Percentiles rank a stretch among this genome's conserved stretches.
Evolutionary conservation across 92 coral and sea anemone genomes (phyloP).

Genomic region (Epizoanthus rinbou): DNA sequence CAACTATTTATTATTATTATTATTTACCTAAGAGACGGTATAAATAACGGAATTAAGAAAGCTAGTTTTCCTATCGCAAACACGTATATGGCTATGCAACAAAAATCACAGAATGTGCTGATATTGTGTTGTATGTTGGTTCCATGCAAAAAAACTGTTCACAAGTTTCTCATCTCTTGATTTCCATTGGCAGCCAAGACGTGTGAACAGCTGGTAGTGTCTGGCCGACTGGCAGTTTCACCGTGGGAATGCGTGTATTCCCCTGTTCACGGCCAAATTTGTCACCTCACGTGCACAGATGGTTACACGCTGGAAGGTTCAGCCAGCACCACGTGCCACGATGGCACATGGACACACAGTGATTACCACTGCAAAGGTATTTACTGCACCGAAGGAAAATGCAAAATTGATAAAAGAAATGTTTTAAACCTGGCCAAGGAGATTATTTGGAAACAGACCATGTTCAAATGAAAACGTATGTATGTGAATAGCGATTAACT

Average conservation of each 20-base stretch:
- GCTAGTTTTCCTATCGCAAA: too few species aligned
- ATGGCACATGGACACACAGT: neutral
- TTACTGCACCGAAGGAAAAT: neutral
- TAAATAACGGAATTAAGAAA: too few species aligned
- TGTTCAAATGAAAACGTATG: too few species aligned
- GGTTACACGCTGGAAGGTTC: neutral
- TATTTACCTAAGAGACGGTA: too few species aligned
- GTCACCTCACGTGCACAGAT: neutral
- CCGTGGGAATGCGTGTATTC: neutral
- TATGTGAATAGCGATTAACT: too few species aligned
- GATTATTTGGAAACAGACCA: too few species aligned
- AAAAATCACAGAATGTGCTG: too few species aligned
- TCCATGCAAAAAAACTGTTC: neutral
- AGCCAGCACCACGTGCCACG: neutral
- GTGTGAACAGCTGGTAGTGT: neutral
- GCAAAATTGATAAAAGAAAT: too few species aligned
- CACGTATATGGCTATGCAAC: too few species aligned
- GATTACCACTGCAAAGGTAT: conserved; percentile 2
- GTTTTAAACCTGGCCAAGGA: too few species aligned
- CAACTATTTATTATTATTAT: too few species aligned
- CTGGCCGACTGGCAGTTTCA: neutral
- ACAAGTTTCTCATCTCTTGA: neutral
- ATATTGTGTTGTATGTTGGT: too few species aligned
- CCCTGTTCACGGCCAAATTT: neutral
- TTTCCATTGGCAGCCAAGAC: neutral